Evolutionary conservation across 2,113 vertebrate genomes (phyloP).

Genomic region (Mormyrus lacerda): DNA sequence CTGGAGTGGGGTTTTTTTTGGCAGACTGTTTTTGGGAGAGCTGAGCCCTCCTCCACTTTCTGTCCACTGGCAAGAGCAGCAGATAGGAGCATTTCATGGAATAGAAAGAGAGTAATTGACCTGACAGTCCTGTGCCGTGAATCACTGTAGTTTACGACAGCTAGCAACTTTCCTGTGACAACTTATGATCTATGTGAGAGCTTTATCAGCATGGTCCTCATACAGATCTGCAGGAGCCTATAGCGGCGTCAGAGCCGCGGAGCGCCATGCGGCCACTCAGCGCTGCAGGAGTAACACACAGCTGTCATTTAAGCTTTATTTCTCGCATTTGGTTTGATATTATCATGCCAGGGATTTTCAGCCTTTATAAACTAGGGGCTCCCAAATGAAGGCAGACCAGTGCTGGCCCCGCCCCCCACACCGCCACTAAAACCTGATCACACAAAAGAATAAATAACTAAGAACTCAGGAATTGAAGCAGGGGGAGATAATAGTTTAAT

Average conservation of each 20-base stretch:
- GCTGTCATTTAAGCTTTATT: not conserved
- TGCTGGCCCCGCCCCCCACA: not conserved
- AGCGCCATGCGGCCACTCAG: not conserved
- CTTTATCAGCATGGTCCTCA: conserved; percentile 8
- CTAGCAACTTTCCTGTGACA: not conserved
- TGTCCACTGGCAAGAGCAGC: not conserved
- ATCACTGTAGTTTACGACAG: conserved; percentile 14
- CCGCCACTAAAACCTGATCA: not conserved
- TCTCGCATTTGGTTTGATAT: not conserved
- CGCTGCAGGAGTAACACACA: not conserved
- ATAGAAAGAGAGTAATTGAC: not conserved
- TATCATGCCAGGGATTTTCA: not conserved
- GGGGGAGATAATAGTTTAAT: not conserved
- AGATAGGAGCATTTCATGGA: not conserved
- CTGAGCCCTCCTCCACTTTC: not conserved
- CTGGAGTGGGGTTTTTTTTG: not conserved
- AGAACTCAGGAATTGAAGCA: not conserved
- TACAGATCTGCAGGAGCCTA: not conserved
- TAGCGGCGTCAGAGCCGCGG: not conserved
- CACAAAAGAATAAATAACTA: not conserved
- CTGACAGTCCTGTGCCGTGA: not conserved
- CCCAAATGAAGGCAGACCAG: not conserved
- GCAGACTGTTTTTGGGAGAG: not conserved
- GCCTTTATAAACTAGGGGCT: not conserved
- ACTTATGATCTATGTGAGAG: conserved; percentile 8